A percentile compares a stretch with the other conserved stretches of the same genome.
phyloP scores from a whole-genome alignment of 2,113 vertebrate species.

The Zingel zingel region DNA sequence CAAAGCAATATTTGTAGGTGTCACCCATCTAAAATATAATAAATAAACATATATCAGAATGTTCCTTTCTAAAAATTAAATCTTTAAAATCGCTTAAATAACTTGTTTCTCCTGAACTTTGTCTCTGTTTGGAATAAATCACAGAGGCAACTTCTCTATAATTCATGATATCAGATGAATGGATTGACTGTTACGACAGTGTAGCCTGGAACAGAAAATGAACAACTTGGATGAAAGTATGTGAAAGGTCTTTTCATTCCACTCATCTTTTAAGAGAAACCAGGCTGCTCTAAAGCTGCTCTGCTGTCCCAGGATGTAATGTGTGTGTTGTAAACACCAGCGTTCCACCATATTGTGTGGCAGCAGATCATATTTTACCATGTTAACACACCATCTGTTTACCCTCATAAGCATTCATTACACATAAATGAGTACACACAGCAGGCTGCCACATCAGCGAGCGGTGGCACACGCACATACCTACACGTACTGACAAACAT shows the following conservation, averaged over 20 bases:
- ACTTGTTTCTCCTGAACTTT: background rate
- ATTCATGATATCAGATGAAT: background rate
- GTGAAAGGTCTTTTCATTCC: slow-evolving; percentile 43
- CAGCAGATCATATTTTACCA: slow-evolving; percentile 85
- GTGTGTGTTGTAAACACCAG: slow-evolving; percentile 84
- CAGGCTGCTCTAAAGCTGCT: slow-evolving; percentile 64
- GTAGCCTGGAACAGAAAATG: background rate
- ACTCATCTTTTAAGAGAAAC: slow-evolving; percentile 29
- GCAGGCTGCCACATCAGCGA: slow-evolving; percentile 72
- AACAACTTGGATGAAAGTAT: background rate
- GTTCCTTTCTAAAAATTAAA: background rate
- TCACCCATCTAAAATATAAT: background rate
- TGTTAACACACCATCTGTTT: slow-evolving; percentile 88
- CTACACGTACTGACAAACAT: slow-evolving; percentile 50
- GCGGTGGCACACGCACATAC: slow-evolving; percentile 21
- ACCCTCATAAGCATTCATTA: slow-evolving; percentile 84
- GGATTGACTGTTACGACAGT: slow-evolving; percentile 6
- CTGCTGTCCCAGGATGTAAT: slow-evolving; percentile 73
- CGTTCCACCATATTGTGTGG: slow-evolving; percentile 84
- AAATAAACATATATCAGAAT: no score
- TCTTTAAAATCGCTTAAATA: background rate
- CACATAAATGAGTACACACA: slow-evolving; percentile 80
- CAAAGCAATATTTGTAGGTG: background rate
- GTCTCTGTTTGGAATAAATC: background rate
- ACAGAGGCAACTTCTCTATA: background rate